These are phyloP conservation scores for Apostichopus parvimensis DNA, from an alignment of 35 echinoderm and acorn worm genomes.

Conservation along the genomic window DNA sequence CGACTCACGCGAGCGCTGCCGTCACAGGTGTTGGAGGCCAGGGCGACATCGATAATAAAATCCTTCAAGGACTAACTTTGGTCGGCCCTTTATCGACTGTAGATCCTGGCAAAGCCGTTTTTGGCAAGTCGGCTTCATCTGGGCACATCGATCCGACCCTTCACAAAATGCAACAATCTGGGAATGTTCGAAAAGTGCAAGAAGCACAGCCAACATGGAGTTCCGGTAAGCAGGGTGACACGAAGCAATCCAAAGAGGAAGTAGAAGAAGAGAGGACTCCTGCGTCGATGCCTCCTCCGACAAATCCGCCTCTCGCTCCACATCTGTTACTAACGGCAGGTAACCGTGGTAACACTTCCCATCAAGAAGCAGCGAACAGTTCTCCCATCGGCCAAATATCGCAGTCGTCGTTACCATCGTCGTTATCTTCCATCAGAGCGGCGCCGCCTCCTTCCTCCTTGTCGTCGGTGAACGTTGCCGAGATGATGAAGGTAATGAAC, in stretches of 20 bases:
- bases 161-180: slow-evolving; percentile 42
- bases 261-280: background rate
- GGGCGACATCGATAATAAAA: background rate
- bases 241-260: background rate
- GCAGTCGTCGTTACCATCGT: background rate
- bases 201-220: slow-evolving; percentile 61
- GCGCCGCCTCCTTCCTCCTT: background rate
- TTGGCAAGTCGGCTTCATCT: background rate
- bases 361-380: background rate
- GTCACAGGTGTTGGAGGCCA: too few relatives aligned
- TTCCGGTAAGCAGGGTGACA: background rate
- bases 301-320: background rate
- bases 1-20: background rate
- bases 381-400: background rate
- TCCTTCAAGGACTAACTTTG: slow-evolving; percentile 45
- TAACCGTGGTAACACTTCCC: background rate
- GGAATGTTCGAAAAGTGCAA: slow-evolving; percentile 37
- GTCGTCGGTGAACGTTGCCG: slow-evolving; percentile 9
- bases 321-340: background rate
- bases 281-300: background rate
- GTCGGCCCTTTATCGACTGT: slow-evolving; percentile 25
- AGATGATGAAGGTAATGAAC: slow-evolving; percentile 64
- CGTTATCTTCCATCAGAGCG: background rate
- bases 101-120: slow-evolving; percentile 53
- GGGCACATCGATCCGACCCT: slow-evolving; percentile 68